A percentile compares a stretch with the other conserved stretches of the same genome.
Evolutionary conservation across 2,797 vertebrate species (phyloP).

Genomic region (Syngnathus rostellatus): DNA sequence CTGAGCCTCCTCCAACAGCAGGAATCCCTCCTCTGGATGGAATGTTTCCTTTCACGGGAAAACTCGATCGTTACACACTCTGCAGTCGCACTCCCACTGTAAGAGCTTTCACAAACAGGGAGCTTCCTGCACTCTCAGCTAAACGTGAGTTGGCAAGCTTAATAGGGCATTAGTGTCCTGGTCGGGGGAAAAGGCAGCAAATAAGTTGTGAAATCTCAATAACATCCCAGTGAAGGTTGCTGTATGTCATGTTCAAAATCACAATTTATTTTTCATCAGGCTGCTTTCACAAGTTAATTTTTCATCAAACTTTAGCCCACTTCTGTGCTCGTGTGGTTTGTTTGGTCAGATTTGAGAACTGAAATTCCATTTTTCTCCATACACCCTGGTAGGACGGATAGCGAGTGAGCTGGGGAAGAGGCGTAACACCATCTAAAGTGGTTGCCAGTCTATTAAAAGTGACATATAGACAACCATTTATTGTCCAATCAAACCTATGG

Average conservation of each 20-base stretch:
- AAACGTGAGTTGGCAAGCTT: constrained; percentile 53
- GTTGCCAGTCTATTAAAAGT: too few species aligned
- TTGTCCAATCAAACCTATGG: too few species aligned
- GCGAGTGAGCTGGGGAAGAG: too few species aligned
- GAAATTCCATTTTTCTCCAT: not conserved
- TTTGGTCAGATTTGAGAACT: not conserved
- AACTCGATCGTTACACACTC: constrained; percentile 34
- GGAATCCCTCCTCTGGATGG: constrained; percentile 51
- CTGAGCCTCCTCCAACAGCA: constrained; percentile 42
- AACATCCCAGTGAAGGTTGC: constrained; percentile 33
- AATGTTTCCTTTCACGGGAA: constrained; percentile 48
- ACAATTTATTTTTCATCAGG: not conserved
- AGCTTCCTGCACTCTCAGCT: constrained; percentile 47
- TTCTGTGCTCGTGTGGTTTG: not conserved
- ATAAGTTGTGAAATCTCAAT: constrained; percentile 50
- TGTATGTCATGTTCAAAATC: constrained; percentile 26
- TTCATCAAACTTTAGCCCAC: too few species aligned
- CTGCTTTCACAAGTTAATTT: too few species aligned
- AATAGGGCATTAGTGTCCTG: constrained; percentile 51
- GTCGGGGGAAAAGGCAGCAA: constrained; percentile 12
- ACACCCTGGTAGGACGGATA: too few species aligned
- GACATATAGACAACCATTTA: too few species aligned
- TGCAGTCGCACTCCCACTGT: constrained; percentile 23
- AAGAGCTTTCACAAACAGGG: constrained; percentile 46
- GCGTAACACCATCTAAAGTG: too few species aligned